Percentiles rank a stretch among this genome's conserved stretches.
These are phyloP conservation scores for Pyrocoelia pectoralis DNA, from an alignment of 2,888 invertebrate genomes.

Conservation along the genomic window DNA sequence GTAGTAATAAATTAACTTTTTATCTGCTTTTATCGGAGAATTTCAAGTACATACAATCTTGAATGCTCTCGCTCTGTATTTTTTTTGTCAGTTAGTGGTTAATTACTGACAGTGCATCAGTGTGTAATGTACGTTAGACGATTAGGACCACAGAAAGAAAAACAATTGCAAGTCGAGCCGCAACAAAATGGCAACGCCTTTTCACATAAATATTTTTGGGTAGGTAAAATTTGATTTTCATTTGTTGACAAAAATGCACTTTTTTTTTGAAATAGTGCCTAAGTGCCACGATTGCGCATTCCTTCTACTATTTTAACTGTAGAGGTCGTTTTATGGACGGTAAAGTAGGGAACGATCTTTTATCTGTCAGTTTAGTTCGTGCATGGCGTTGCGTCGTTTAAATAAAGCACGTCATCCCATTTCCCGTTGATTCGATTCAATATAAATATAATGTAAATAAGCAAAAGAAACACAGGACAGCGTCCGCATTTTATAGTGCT, in stretches of 20 bases:
- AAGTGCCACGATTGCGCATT: not conserved
- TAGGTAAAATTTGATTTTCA: too few species aligned
- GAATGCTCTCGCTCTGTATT: too few species aligned
- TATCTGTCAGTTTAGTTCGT: not conserved
- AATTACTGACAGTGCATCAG: too few species aligned
- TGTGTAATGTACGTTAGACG: not conserved
- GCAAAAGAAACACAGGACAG: conserved; percentile 6
- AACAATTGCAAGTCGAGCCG: too few species aligned
- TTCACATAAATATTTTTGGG: not conserved
- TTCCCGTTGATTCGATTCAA: too few species aligned
- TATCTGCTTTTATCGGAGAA: too few species aligned
- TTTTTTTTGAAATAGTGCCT: not conserved
- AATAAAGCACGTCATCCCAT: conserved; percentile 2
- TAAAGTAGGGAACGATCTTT: not conserved
- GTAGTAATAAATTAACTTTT: too few species aligned
- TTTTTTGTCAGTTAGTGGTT: too few species aligned
- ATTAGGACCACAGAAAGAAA: not conserved
- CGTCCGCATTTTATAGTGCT: too few species aligned
- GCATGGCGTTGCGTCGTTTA: conserved; percentile 16
- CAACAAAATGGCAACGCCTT: not conserved
- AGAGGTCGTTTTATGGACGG: not conserved
- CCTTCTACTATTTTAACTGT: not conserved
- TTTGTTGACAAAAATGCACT: too few species aligned
- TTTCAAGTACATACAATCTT: too few species aligned
- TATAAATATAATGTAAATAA: conserved; percentile 24